Conservation (phyloP, 2,797 vertebrate genomes). For the Lemur catta region DNA sequence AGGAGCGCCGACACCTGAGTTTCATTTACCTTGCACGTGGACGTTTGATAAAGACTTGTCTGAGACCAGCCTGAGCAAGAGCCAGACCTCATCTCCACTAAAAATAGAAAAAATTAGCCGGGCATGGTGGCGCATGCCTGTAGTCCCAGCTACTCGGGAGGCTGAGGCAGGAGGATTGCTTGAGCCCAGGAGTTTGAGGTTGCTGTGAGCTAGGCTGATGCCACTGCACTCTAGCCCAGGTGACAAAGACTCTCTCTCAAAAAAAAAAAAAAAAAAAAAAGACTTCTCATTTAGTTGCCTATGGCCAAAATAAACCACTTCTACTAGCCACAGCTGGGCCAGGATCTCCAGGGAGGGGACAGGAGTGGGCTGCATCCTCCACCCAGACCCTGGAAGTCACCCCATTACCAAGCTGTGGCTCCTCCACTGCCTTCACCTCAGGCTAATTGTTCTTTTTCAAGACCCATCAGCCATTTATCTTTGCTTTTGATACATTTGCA, state of each 20-base stretch:
- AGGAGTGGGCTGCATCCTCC: neutral
- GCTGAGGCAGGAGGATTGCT: too few relatives aligned
- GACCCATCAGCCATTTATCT: slow-evolving; percentile 64
- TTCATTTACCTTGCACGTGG: neutral
- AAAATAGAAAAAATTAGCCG: too few relatives aligned
- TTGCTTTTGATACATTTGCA: slow-evolving; percentile 52
- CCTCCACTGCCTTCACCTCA: slow-evolving; percentile 23
- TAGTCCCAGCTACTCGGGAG: too few relatives aligned
- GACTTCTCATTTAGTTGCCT: neutral
- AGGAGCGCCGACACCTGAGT: neutral
- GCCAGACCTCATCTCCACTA: too few relatives aligned
- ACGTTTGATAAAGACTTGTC: neutral
- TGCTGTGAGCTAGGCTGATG: too few relatives aligned
- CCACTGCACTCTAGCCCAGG: too few relatives aligned
- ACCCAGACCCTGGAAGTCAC: neutral
- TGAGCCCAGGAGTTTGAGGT: too few relatives aligned
- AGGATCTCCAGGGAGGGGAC: neutral
- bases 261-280: neutral
- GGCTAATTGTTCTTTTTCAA: slow-evolving; percentile 63
- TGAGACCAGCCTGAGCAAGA: too few relatives aligned
- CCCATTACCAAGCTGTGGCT: neutral
- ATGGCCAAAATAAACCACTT: neutral
- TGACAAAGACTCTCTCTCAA: too few relatives aligned
- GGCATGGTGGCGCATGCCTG: too few relatives aligned
- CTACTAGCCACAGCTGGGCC: neutral